Evolutionary conservation across 2,113 vertebrate genomes (phyloP), one percentile per base, ranked within the genome.

Genomic region (Forbesichthys papilliferus): DNA sequence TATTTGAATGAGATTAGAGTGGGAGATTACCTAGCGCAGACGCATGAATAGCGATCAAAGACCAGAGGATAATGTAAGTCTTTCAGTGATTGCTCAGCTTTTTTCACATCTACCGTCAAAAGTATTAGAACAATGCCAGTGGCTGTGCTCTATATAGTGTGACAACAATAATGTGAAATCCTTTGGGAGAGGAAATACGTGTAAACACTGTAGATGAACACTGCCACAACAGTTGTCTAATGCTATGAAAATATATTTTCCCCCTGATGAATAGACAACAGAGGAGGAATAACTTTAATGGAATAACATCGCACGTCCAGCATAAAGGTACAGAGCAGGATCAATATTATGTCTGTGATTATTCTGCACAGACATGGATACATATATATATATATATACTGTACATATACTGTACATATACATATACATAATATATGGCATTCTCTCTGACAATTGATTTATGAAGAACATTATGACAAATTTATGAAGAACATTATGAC

Each of bases 1-100:
- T 94, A 90, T 89, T 74, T 89, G 86, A 87, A 88, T 89, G 86
- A 92, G 93, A 94, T 94, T 94, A 94, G 88, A 81, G 80, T 60
- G 70, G 87, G 81, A 91, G 92, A 94, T 93, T 93, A 94, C 86
- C 89, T 77, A 80, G 85, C 74, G 71, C 82, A 82, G 87, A 88
- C 84, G 87, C 90, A 92, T 76, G 87, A 92, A 90, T 90, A 89
- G 82, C 78, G 86, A 92, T 93, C 92, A 92, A 92, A 92, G 91
- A 90, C 84, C 58, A 77, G 66, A 74, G 92, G 88, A 93, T 91
- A 93, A 92, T 92, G 89, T 86, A 86, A 91, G 88, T 91, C 88
- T 88, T 81, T 88, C 78, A 56, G 80, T 88, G 89, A 92, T 88
- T 85, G 82, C 88, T 87, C 86, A 86, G 81, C 84, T 81, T 78